Percentiles rank a stretch among this genome's conserved stretches.
These are phyloP conservation scores for Heliornis fulica DNA, from an alignment of 2,113 vertebrate species.

Conservation along the genomic window DNA sequence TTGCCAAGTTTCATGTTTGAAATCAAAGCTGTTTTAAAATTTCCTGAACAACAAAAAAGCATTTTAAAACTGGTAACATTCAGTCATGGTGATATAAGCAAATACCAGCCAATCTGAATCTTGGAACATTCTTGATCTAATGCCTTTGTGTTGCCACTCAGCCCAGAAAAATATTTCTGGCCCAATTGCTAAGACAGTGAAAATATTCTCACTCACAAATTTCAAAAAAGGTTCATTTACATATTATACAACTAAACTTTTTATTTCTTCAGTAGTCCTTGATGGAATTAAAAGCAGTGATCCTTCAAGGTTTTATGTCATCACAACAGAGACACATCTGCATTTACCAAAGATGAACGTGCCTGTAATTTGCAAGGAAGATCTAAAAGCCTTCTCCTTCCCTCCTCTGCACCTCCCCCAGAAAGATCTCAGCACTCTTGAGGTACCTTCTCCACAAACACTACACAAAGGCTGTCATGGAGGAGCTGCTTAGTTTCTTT, in stretches of 20 bases:
- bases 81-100: conserved; percentile 66
- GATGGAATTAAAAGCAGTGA: conserved; percentile 18
- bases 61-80: conserved; percentile 70
- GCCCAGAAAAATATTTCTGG: conserved; percentile 45
- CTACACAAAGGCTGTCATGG: background rate
- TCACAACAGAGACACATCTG: conserved; percentile 18
- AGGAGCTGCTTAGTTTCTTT: background rate
- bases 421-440: background rate
- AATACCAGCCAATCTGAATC: conserved; percentile 69
- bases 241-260: conserved; percentile 4
- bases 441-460: background rate
- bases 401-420: background rate
- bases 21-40: conserved; percentile 77
- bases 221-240: background rate
- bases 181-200: conserved; percentile 48
- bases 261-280: background rate
- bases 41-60: conserved; percentile 72
- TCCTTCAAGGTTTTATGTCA: conserved; percentile 23
- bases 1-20: conserved; percentile 76
- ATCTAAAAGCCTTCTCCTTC: background rate
- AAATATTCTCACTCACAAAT: conserved; percentile 37
- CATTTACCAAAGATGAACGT: background rate
- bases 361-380: background rate
- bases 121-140: conserved; percentile 64
- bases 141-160: conserved; percentile 51